These are phyloP conservation scores for Conus canariensis DNA, from an alignment of 2,888 invertebrate genomes.

Conservation along the genomic window DNA sequence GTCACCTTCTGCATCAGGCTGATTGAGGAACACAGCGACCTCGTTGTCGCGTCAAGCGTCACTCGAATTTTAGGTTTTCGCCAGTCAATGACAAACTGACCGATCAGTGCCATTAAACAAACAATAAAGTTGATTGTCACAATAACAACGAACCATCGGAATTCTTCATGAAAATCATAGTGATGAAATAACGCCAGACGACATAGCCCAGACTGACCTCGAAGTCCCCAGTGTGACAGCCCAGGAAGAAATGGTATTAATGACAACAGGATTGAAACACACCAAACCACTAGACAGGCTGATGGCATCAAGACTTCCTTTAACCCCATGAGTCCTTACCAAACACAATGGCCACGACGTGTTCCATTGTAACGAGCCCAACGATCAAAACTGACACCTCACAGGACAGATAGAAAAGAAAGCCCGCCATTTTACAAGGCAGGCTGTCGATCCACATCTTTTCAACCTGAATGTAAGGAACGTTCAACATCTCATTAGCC, in stretches of 20 bases:
- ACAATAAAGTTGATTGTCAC: not conserved
- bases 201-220: not conserved
- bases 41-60: too few species aligned
- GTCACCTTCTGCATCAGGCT: too few species aligned
- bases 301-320: too few species aligned
- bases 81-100: not conserved
- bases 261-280: too few species aligned
- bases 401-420: not conserved
- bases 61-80: too few species aligned
- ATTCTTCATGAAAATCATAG: not conserved
- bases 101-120: not conserved
- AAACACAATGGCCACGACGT: not conserved
- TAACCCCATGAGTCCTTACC: too few species aligned
- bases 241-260: not conserved
- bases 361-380: not conserved
- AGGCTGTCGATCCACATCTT: not conserved
- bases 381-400: not conserved
- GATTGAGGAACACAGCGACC: too few species aligned
- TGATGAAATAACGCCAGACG: not conserved
- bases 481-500: too few species aligned
- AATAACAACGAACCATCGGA: not conserved
- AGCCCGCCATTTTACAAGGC: not conserved
- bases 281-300: too few species aligned
- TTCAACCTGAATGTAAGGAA: too few species aligned
- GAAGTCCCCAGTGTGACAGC: not conserved